A percentile compares a stretch with the other conserved stretches of the same genome.
phyloP scores from a whole-genome alignment of 2,113 vertebrate species.

The Tiliqua scincoides region DNA sequence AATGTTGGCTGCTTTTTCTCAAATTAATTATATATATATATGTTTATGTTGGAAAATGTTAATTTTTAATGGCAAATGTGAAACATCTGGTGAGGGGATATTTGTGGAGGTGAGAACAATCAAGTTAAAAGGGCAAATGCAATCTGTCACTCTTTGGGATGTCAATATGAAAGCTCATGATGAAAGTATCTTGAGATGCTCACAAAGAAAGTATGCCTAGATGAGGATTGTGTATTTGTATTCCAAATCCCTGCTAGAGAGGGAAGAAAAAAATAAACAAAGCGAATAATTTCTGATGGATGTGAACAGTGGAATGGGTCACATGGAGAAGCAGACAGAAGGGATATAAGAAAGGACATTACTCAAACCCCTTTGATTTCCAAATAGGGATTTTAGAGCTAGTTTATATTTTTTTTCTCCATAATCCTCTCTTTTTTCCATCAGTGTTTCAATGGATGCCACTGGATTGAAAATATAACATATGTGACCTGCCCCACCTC shows the following conservation, averaged over 20 bases:
- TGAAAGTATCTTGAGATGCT: neutral
- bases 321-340: neutral
- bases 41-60: too few relatives aligned
- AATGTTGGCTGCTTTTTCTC: too few relatives aligned
- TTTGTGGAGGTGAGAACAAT: neutral
- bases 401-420: too few relatives aligned
- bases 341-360: too few relatives aligned
- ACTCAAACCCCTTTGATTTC: too few relatives aligned
- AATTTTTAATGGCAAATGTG: neutral
- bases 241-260: neutral
- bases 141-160: neutral
- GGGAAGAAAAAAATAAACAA: neutral
- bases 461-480: too few relatives aligned
- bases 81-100: neutral
- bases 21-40: too few relatives aligned
- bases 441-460: too few relatives aligned
- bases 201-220: constrained; percentile 31
- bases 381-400: too few relatives aligned
- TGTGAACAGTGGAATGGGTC: neutral
- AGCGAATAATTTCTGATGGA: neutral
- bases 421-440: too few relatives aligned
- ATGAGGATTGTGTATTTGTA: constrained; percentile 33
- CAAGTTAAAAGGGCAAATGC: neutral
- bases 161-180: neutral
- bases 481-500: too few relatives aligned